phyloP scores from a whole-genome alignment of 2,888 invertebrate genomes.

The Plusia festucae region DNA sequence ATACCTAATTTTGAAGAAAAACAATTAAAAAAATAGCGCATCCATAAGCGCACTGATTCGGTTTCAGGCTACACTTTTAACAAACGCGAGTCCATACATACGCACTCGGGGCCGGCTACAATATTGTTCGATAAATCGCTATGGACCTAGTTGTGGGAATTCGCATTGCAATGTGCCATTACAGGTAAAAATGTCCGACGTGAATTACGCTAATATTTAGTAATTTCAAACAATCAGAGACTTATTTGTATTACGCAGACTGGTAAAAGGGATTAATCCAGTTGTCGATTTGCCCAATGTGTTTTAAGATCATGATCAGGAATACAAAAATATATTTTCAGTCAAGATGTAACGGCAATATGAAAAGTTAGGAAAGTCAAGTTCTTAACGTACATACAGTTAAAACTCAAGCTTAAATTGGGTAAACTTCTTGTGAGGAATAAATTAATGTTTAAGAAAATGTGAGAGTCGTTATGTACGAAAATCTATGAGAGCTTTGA shows the following conservation, averaged over 20 bases:
- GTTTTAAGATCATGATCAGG: too few relatives aligned
- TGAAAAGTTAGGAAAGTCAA: too few relatives aligned
- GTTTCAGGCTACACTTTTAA: slow-evolving; percentile 39
- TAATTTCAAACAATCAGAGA: slow-evolving; percentile 1
- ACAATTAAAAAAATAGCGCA: slow-evolving; percentile 23
- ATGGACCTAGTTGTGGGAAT: slow-evolving; percentile 56
- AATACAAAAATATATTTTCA: too few relatives aligned
- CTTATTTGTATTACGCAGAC: background rate
- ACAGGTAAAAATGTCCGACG: slow-evolving; percentile 47
- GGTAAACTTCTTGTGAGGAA: too few relatives aligned
- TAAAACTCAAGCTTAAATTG: too few relatives aligned
- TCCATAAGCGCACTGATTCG: slow-evolving; percentile 33
- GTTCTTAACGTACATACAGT: too few relatives aligned
- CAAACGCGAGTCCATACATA: slow-evolving; percentile 33
- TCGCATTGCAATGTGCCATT: slow-evolving; percentile 53
- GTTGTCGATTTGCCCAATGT: too few relatives aligned
- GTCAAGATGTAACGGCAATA: too few relatives aligned
- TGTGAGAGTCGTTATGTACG: too few relatives aligned
- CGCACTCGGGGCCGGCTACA: slow-evolving; percentile 42
- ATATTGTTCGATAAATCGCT: slow-evolving; percentile 64
- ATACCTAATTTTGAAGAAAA: too few relatives aligned
- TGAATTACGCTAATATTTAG: slow-evolving; percentile 27
- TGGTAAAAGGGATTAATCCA: background rate
- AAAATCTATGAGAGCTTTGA: too few relatives aligned
- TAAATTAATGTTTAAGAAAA: too few relatives aligned